Evolutionary conservation across 2,113 vertebrate genomes (phyloP).

Genomic region (Cinclus mexicanus): DNA sequence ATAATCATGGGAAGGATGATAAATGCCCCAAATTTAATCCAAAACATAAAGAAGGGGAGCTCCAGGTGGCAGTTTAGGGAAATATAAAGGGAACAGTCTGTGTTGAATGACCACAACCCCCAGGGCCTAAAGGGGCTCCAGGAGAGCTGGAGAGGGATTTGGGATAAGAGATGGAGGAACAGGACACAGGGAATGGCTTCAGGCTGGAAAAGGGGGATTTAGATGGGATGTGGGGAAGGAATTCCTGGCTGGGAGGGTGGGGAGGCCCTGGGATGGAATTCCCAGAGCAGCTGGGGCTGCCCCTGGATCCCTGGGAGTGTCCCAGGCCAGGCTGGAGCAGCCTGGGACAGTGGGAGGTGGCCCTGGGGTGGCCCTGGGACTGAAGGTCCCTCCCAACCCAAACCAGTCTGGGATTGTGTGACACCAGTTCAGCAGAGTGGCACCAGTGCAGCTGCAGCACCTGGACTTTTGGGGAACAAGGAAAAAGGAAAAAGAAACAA

Average conservation of each 20-base stretch:
- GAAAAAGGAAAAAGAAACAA: background rate
- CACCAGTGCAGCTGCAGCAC: background rate
- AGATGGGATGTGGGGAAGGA: background rate
- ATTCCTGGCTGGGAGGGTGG: background rate
- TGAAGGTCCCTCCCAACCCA: background rate
- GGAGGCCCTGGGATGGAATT: accelerated
- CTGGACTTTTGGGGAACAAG: background rate
- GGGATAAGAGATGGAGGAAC: background rate
- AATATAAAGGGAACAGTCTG: background rate
- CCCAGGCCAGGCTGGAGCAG: background rate
- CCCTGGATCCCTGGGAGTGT: background rate
- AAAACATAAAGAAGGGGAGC: background rate
- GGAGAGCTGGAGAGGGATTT: background rate
- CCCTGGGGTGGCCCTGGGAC: background rate
- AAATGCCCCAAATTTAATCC: background rate
- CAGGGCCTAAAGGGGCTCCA: background rate
- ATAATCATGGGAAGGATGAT: background rate
- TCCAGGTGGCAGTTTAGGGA: background rate
- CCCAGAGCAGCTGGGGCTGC: background rate
- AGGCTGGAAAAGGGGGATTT: background rate
- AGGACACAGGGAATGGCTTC: background rate
- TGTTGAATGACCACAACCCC: background rate
- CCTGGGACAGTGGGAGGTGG: background rate
- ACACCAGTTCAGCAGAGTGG: background rate
- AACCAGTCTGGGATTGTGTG: background rate